Evolutionary conservation across 2,888 invertebrate genomes (phyloP).

Genomic region (Eristalis tenax): DNA sequence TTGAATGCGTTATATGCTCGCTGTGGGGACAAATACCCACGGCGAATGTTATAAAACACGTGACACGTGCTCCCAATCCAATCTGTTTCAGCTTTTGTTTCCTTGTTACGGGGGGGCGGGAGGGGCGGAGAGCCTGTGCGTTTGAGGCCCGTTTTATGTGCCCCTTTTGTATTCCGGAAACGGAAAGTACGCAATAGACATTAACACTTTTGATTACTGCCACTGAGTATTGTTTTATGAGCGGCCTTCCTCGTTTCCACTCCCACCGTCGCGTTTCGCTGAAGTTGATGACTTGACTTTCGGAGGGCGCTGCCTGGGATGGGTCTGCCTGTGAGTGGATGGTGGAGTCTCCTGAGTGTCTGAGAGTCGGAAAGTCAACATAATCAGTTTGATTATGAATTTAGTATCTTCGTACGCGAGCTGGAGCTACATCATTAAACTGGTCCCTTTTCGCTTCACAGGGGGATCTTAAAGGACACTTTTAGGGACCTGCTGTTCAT

Average conservation of each 20-base stretch:
- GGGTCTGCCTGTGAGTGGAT: neutral
- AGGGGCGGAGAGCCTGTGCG: neutral
- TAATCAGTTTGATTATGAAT: neutral
- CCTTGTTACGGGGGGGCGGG: neutral
- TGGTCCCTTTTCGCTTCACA: neutral
- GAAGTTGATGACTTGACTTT: constrained; percentile 19
- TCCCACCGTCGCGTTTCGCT: constrained; percentile 3
- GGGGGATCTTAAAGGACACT: neutral
- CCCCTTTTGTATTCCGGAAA: constrained; percentile 36
- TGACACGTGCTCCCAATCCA: constrained; percentile 51
- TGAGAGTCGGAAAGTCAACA: neutral
- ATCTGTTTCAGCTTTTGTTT: constrained; percentile 37
- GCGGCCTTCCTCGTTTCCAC: constrained; percentile 6
- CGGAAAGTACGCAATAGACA: constrained; percentile 45
- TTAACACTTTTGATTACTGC: constrained; percentile 60
- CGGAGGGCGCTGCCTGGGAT: neutral
- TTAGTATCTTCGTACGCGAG: neutral
- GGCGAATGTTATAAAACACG: constrained; percentile 34
- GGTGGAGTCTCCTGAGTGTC: neutral
- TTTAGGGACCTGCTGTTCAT: too few species aligned
- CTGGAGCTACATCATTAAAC: neutral
- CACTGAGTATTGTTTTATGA: constrained; percentile 51
- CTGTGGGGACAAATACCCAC: constrained; percentile 14
- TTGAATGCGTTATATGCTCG: constrained; percentile 30
- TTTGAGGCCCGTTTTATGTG: constrained; percentile 36